Conservation (phyloP, 2,113 vertebrate genomes). For the Corythaixoides concolor region DNA sequence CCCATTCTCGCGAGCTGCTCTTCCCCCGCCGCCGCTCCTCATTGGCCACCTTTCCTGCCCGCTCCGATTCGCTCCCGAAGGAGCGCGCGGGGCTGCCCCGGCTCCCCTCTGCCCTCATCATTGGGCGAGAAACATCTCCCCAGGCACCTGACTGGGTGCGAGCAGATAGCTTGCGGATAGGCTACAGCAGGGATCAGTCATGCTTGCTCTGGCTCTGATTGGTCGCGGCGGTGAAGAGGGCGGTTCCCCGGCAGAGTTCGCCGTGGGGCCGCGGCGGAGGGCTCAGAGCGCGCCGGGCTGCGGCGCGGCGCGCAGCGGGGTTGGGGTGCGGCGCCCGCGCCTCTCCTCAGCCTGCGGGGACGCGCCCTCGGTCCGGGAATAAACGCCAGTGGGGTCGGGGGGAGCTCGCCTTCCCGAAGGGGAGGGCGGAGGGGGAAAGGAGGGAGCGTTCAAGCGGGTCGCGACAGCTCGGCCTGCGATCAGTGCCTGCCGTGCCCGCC, state of each 20-base stretch:
- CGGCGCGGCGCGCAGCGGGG: accelerated
- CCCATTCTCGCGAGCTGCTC: background rate
- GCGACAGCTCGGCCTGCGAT: background rate
- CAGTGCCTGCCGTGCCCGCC: background rate
- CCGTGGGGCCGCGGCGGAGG: accelerated
- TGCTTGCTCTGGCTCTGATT: accelerated
- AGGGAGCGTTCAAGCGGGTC: background rate
- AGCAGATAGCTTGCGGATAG: accelerated
- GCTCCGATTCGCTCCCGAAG: background rate
- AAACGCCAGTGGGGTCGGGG: background rate
- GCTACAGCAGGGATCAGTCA: accelerated
- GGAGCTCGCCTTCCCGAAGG: background rate
- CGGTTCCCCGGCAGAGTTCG: accelerated
- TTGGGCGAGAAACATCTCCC: constrained; percentile 28
- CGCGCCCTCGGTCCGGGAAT: accelerated
- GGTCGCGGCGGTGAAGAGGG: accelerated
- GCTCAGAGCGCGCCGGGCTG: accelerated
- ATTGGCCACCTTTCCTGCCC: constrained; percentile 6
- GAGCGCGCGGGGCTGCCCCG: background rate
- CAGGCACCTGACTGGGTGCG: background rate
- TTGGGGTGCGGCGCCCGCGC: accelerated
- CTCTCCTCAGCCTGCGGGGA: background rate
- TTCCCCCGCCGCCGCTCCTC: background rate
- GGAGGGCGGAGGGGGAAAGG: background rate
- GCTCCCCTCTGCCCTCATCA: background rate